Conservation (phyloP, 2,113 vertebrate species). For the Salvator merianae region DNA sequence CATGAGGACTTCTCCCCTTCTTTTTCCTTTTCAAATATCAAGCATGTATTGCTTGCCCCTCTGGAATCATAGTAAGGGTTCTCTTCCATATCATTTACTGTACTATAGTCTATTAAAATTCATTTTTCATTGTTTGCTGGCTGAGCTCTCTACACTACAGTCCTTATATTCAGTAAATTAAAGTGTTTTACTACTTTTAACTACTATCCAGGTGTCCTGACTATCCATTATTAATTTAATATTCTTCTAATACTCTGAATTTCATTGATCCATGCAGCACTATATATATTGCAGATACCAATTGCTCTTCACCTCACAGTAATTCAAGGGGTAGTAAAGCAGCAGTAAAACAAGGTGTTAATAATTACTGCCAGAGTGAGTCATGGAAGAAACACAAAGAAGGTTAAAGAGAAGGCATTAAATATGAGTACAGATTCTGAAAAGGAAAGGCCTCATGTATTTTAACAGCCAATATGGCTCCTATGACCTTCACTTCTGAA, state of each 20-base stretch:
- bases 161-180: constrained; percentile 27
- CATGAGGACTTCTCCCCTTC: too few relatives aligned
- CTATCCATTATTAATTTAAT: constrained; percentile 30
- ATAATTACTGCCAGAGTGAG: constrained; percentile 28
- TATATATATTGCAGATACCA: constrained; percentile 18
- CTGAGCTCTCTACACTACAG: neutral
- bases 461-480: constrained; percentile 18
- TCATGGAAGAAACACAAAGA: constrained; percentile 24
- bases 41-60: too few relatives aligned
- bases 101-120: constrained; percentile 7
- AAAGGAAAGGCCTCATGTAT: constrained; percentile 11
- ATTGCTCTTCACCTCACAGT: constrained; percentile 27
- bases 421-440: neutral
- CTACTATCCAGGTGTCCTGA: neutral
- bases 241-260: constrained; percentile 18
- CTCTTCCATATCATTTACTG: neutral
- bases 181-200: constrained; percentile 17
- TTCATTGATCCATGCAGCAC: constrained; percentile 23
- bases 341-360: constrained; percentile 11
- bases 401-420: constrained; percentile 9
- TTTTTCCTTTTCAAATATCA: too few relatives aligned
- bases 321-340: constrained; percentile 14
- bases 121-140: constrained; percentile 5
- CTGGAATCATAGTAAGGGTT: neutral
- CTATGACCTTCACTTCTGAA: constrained; percentile 17